Evolutionary conservation across 2,797 vertebrate species (phyloP).

Genomic region (Pachyuromys duprasi): DNA sequence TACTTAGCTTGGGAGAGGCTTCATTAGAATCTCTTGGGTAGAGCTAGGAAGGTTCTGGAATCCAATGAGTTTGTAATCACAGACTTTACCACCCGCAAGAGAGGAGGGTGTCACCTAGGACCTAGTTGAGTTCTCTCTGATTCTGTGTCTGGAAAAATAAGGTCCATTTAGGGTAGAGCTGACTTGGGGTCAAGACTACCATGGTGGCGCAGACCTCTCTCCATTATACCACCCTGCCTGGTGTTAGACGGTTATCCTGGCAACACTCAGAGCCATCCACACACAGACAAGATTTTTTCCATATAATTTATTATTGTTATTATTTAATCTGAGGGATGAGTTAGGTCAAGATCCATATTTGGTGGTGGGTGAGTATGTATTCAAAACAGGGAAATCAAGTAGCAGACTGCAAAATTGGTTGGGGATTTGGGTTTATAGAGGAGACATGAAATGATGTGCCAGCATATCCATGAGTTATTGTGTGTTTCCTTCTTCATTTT

Average conservation of each 20-base stretch:
- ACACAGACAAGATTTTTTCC: neutral
- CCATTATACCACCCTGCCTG: neutral
- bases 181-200: neutral
- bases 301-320: conserved; percentile 33
- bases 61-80: neutral
- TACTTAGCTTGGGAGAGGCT: neutral
- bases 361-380: neutral
- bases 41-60: neutral
- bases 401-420: conserved; percentile 42
- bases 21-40: neutral
- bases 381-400: conserved; percentile 45
- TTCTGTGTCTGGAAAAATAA: neutral
- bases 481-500: conserved; percentile 48
- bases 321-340: conserved; percentile 27
- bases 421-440: conserved; percentile 62
- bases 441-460: conserved; percentile 40
- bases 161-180: neutral
- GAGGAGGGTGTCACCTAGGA: neutral
- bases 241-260: neutral
- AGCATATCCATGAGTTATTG: neutral
- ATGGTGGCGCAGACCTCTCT: too few species aligned
- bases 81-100: neutral
- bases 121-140: neutral
- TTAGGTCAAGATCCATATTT: neutral
- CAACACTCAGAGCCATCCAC: neutral